These are phyloP conservation scores for Suricata suricatta DNA, from an alignment of 2,113 vertebrate species.

Conservation along the genomic window DNA sequence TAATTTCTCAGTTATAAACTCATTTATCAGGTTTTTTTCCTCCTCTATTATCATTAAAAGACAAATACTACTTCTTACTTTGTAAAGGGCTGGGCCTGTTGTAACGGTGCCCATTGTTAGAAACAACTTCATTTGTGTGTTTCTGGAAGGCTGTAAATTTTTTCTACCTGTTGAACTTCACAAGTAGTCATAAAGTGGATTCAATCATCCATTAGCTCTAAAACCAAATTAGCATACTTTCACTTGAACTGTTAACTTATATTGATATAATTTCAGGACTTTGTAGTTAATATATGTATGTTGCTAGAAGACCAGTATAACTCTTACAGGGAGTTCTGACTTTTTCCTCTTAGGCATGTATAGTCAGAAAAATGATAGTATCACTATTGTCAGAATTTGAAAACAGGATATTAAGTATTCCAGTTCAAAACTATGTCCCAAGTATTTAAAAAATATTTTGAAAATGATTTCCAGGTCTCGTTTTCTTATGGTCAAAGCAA, in stretches of 20 bases:
- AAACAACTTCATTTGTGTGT: not conserved
- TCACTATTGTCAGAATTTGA: not conserved
- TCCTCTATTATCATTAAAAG: not conserved
- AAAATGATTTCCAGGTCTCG: not conserved
- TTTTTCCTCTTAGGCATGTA: not conserved
- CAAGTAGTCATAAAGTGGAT: not conserved
- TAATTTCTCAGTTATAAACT: not conserved
- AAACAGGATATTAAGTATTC: not conserved
- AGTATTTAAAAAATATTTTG: not conserved
- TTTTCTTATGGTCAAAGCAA: not conserved
- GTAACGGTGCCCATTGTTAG: not conserved
- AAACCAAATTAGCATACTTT: constrained; percentile 9
- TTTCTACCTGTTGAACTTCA: not conserved
- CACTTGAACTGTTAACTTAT: not conserved
- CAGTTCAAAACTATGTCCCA: constrained; percentile 19
- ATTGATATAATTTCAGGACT: not conserved
- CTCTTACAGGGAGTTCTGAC: not conserved
- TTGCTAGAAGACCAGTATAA: not conserved
- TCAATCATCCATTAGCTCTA: not conserved
- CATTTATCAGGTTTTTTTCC: not conserved
- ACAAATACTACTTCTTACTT: not conserved
- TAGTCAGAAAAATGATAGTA: not conserved
- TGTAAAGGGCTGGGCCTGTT: not conserved
- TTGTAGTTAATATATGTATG: not conserved
- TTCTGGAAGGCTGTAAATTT: not conserved